phyloP scores from a whole-genome alignment of 2,797 vertebrate genomes.

The Rhinella marina region DNA sequence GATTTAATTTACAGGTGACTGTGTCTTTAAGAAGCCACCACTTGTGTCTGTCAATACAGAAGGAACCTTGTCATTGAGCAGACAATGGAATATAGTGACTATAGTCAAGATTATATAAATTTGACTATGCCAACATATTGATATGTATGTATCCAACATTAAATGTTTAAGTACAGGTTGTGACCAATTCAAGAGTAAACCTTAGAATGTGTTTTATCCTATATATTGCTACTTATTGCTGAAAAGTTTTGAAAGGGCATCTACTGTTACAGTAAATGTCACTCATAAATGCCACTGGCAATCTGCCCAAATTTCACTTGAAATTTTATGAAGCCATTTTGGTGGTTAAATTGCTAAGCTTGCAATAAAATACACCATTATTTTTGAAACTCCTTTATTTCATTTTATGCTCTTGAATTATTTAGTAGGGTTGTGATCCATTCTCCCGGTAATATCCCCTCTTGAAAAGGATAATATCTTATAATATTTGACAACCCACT shows the following conservation, averaged over 20 bases:
- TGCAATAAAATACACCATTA: constrained; percentile 57
- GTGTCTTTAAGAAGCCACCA: background rate
- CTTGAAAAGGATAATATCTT: constrained; percentile 61
- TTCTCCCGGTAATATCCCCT: constrained; percentile 56
- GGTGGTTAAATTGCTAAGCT: constrained; percentile 59
- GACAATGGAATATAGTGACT: background rate
- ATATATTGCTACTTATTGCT: constrained; percentile 32
- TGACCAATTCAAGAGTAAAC: constrained; percentile 6
- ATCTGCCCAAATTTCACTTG: constrained; percentile 51
- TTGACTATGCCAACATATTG: background rate
- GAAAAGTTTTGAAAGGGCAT: constrained; percentile 44
- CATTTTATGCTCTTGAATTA: constrained; percentile 62
- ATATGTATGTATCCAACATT: background rate
- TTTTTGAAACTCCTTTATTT: constrained; percentile 61
- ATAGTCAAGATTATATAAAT: background rate
- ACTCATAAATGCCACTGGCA: constrained; percentile 54
- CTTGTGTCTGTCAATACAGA: background rate
- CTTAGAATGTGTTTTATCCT: constrained; percentile 10
- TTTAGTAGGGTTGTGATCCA: constrained; percentile 61
- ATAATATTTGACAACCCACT: constrained; percentile 60
- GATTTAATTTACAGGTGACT: background rate
- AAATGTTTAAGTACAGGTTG: constrained; percentile 15
- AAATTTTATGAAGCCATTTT: constrained; percentile 56
- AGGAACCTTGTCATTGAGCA: background rate
- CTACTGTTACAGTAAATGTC: constrained; percentile 42